Evolutionary conservation across 2,113 vertebrate species (phyloP), one percentile per base, ranked within the genome.

Genomic region (Cyanoramphus novaezelandiae): DNA sequence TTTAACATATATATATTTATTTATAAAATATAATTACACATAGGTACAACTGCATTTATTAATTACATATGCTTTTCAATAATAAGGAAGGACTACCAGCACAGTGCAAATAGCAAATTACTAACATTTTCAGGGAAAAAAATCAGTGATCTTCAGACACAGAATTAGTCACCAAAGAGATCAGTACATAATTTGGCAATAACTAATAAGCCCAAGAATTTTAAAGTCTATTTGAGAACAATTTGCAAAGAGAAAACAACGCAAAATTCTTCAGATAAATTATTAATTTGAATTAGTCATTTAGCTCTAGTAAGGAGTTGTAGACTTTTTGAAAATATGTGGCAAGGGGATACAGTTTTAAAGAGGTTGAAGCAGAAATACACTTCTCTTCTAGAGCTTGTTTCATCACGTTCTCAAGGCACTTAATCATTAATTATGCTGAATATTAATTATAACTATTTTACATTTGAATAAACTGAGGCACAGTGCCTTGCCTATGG

Each of bases 201-300:
- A 97, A 88, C 83, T 96, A 96, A 96, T 82, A 97, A 96, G 52
- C 55, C 74, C 19, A 85, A 89, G 64, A 95, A 96, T 97, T 95
- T 95, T 96, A 37, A 80, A 92, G 87, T 93, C 94, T 97, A 96
- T 97, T 97, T 97, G 97, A 97, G 95, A 96, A 97, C 97, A 97
- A 97, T 97, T 97, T 97, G 96, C 93, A 97, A 92, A 96, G 93
- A 97, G 94, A 97, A 97, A 97, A 97, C 96, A 97, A 97, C 97
- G 97, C 95, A 97, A 97, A 97, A 97, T 92, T 97, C 96, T 96
- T 97, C 71, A 96, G 93, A 97, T 97, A 96, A 97, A 97, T 97
- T 97, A 97, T 97, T 97, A 87, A 97, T 97, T 94, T 92, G 96
- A 97, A 97, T 97, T 97, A 97, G 90, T 96, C 96, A 95, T 96